Conservation (phyloP, 30 jellyfish, hydroid and myxozoan genomes). For the Mastigias papua region DNA sequence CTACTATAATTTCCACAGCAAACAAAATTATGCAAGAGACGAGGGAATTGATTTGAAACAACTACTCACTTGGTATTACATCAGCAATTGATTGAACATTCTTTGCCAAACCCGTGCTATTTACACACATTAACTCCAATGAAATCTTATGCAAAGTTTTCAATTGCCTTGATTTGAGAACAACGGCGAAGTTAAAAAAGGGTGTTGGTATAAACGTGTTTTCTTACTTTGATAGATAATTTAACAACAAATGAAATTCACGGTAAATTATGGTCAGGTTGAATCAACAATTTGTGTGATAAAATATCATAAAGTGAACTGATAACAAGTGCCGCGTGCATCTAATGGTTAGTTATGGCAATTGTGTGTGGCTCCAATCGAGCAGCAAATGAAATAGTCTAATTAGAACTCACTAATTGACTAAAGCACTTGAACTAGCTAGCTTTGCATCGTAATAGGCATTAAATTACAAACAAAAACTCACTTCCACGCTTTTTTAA, state of each 20-base stretch:
- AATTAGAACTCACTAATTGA: too few species aligned
- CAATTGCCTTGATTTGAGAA: slow-evolving; percentile 45
- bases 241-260: too few species aligned
- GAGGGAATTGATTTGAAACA: background rate
- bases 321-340: too few species aligned
- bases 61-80: slow-evolving; percentile 43
- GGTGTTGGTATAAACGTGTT: too few species aligned
- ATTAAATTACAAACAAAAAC: background rate
- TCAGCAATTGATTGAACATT: background rate
- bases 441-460: too few species aligned
- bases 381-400: too few species aligned
- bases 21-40: background rate
- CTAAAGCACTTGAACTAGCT: too few species aligned
- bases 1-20: background rate
- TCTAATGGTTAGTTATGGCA: too few species aligned
- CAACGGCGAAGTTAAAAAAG: background rate
- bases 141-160: slow-evolving; percentile 23
- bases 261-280: too few species aligned
- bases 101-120: background rate
- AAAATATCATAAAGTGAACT: too few species aligned
- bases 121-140: slow-evolving; percentile 49
- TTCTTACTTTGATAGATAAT: background rate
- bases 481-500: slow-evolving; percentile 50
- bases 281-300: too few species aligned
- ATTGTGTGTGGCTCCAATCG: too few species aligned